Evolutionary conservation across 2,797 vertebrate genomes (phyloP), one percentile per base, ranked within the genome.

Genomic region (Leptatherina wallacei): DNA sequence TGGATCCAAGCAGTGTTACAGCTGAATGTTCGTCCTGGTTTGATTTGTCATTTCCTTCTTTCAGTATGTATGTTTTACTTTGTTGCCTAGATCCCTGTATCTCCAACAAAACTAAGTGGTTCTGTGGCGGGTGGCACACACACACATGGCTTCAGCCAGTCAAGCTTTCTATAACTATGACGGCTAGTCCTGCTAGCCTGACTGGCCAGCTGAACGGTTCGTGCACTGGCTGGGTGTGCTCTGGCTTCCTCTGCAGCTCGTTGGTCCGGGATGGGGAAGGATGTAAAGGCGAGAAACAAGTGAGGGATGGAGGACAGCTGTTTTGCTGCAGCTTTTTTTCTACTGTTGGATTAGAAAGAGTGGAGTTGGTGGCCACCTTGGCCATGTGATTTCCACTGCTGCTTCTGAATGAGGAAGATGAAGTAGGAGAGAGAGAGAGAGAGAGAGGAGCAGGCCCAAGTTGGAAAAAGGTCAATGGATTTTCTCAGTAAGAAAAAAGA

Each of bases 161-260:
- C 95, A 95, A 95, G 94, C 93, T 95, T 82, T 90, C 91, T 93
- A 92, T 85, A 90, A 92, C 91, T 95, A 93, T 60, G 62, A 86
- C 71, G 94, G 92, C 94, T 94, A 94, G 92, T 92, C 93, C 93
- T 89, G 93, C 95, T 93, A 95, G 95, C 94, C 94, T 93, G 91
- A 96, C 94, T 88, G 94, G 93, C 95, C 94, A 66, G 69, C 75
- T 75, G 71, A 73, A 77, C 81, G 74, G 78, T 85, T 78, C 59
- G 22, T 74, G 80, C 77, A 57, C 89, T 84, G 88, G 86, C 86
- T 88, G 85, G 68, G 78, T 80, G 78, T 61, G 73, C 94, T 93
- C 93, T 88, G 94, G 93, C 92, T 84, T 77, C 91, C 91, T 92
- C 94, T 6, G 56, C 76, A 93, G 94, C 82, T 87, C 82, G 78